Evolutionary conservation across 2,888 invertebrate genomes (phyloP).

Genomic region (Phyllotreta cruciferae): DNA sequence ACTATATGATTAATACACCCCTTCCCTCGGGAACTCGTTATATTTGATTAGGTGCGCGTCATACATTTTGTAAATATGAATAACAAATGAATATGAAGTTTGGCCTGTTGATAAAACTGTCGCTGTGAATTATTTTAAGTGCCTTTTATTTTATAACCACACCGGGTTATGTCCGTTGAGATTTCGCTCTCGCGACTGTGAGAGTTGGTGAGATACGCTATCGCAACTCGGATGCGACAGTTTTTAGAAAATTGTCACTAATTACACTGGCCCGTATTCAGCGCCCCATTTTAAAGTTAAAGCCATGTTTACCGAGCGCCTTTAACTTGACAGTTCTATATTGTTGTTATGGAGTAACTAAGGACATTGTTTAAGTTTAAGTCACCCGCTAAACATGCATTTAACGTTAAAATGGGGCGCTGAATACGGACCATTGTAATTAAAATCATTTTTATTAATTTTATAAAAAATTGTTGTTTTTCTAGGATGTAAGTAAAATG

Average conservation of each 20-base stretch:
- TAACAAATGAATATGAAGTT: constrained; percentile 26
- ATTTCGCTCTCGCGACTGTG: not conserved
- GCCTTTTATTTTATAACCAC: constrained; percentile 48
- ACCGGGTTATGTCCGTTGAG: constrained; percentile 1
- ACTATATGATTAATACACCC: constrained; percentile 36
- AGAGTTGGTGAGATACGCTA: not conserved
- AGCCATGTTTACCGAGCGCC: too few relatives aligned
- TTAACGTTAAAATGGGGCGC: too few relatives aligned
- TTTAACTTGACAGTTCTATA: too few relatives aligned
- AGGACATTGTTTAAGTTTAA: too few relatives aligned
- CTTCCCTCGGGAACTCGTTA: constrained; percentile 38
- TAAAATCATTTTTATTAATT: too few relatives aligned
- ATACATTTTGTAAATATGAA: constrained; percentile 34
- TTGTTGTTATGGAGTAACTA: too few relatives aligned
- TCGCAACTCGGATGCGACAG: not conserved
- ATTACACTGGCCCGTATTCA: too few relatives aligned
- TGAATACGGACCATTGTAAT: too few relatives aligned
- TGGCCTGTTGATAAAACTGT: constrained; percentile 26
- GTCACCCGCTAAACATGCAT: too few relatives aligned
- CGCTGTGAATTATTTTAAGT: constrained; percentile 27
- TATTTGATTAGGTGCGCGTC: constrained; percentile 38
- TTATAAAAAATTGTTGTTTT: too few relatives aligned
- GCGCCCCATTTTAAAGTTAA: too few relatives aligned
- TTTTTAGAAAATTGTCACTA: not conserved
- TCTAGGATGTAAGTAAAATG: too few relatives aligned